Conservation (phyloP, 2,113 vertebrate genomes). For the Saimiri boliviensis region DNA sequence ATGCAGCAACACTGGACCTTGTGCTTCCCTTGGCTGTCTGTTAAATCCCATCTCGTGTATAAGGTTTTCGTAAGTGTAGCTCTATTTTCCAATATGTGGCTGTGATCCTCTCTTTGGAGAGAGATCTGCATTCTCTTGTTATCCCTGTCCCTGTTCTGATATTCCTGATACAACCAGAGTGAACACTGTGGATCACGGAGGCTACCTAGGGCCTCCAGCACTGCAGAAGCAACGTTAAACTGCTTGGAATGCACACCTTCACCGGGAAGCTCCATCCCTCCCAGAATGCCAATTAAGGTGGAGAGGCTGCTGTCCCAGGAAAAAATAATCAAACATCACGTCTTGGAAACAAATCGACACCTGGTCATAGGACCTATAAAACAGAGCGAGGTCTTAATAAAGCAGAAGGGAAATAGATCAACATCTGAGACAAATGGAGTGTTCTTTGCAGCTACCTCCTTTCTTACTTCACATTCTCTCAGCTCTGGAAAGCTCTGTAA, state of each 20-base stretch:
- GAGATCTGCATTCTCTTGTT: background rate
- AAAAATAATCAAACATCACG: background rate
- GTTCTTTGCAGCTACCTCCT: background rate
- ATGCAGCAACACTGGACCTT: too few relatives aligned
- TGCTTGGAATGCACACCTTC: fast-evolving
- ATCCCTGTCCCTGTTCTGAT: background rate
- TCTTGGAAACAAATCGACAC: slow-evolving; percentile 30
- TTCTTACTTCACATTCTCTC: background rate
- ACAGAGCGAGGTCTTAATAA: slow-evolving; percentile 51
- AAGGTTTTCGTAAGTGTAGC: background rate
- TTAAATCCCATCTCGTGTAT: background rate
- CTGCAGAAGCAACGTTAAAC: background rate
- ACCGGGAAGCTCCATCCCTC: background rate
- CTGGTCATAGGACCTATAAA: background rate
- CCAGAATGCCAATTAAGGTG: background rate
- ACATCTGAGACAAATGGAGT: slow-evolving; percentile 47
- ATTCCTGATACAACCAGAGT: background rate
- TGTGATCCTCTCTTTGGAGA: background rate
- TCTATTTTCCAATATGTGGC: background rate
- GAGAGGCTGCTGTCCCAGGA: background rate
- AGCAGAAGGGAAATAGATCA: slow-evolving; percentile 39
- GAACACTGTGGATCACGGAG: background rate
- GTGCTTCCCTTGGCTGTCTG: background rate
- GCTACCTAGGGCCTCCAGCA: background rate
- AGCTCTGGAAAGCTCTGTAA: slow-evolving; percentile 55